Conservation (phyloP, 2,113 vertebrate species). For the Anseranas semipalmata region DNA sequence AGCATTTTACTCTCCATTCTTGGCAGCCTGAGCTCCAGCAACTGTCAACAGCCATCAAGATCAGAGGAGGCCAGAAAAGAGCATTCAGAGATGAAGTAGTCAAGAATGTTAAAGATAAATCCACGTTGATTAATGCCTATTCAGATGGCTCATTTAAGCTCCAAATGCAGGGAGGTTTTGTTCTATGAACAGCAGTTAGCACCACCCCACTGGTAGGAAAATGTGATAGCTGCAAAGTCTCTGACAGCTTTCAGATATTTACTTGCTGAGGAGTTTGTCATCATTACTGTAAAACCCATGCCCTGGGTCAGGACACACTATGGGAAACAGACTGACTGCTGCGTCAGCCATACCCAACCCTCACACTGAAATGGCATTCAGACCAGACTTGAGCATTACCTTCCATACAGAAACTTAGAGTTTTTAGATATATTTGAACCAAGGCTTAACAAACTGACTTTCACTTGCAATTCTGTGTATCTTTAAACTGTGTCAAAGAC, state of each 20-base stretch:
- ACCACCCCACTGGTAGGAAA: neutral
- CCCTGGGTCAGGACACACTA: neutral
- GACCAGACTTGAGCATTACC: neutral
- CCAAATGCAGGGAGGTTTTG: neutral
- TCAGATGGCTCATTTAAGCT: neutral
- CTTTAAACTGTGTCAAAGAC: neutral
- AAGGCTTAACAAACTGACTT: neutral
- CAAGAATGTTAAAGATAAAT: neutral
- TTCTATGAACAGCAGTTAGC: neutral
- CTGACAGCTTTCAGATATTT: neutral
- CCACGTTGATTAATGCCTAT: neutral
- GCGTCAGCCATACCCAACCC: neutral
- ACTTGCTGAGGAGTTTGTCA: neutral
- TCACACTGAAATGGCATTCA: neutral
- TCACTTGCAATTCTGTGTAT: neutral
- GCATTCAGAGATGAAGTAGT: neutral
- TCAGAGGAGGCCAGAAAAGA: neutral
- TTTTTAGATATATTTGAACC: neutral
- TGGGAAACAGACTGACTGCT: neutral
- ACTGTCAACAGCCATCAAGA: neutral
- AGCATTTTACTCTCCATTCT: neutral
- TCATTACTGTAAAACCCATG: neutral
- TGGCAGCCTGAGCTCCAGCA: neutral
- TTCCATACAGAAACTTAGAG: neutral
- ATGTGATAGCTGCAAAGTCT: neutral